Conservation (phyloP, 2,888 invertebrate species). For the Bursaphelenchus okinawaensis region DNA sequence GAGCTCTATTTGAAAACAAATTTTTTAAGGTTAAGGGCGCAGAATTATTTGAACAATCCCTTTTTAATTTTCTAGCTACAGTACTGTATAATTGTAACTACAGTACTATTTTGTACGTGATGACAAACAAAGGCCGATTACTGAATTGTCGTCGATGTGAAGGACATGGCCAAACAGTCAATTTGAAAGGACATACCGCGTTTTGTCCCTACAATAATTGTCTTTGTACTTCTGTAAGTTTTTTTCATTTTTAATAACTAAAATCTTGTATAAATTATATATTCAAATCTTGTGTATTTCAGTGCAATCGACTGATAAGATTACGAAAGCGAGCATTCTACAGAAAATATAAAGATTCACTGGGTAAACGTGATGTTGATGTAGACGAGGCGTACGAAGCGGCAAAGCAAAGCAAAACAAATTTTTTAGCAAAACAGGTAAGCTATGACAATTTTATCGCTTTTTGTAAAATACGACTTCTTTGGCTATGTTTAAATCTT, state of each 20-base stretch:
- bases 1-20: too few relatives aligned
- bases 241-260: constrained; percentile 9
- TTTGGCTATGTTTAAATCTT: too few relatives aligned
- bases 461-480: too few relatives aligned
- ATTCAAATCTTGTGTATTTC: constrained; percentile 17
- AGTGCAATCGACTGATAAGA: constrained; percentile 41
- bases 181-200: constrained; percentile 48
- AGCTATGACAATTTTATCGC: too few relatives aligned
- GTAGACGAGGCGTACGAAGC: too few relatives aligned
- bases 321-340: constrained; percentile 45
- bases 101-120: not conserved
- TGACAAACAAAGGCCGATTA: constrained; percentile 24
- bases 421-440: too few relatives aligned
- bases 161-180: constrained; percentile 39
- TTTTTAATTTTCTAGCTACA: too few relatives aligned
- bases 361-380: too few relatives aligned
- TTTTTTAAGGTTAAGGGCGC: too few relatives aligned
- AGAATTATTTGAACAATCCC: too few relatives aligned
- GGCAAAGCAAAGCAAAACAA: too few relatives aligned
- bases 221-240: constrained; percentile 38
- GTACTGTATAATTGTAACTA: too few relatives aligned
- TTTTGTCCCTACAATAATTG: constrained; percentile 46
- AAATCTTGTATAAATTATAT: not conserved
- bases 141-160: constrained; percentile 48
- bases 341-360: constrained; percentile 37